Evolutionary conservation across 1,140 invertebrate species (phyloP), one percentile per base, ranked within the genome.

Genomic region (Calliopsis andreniformis): DNA sequence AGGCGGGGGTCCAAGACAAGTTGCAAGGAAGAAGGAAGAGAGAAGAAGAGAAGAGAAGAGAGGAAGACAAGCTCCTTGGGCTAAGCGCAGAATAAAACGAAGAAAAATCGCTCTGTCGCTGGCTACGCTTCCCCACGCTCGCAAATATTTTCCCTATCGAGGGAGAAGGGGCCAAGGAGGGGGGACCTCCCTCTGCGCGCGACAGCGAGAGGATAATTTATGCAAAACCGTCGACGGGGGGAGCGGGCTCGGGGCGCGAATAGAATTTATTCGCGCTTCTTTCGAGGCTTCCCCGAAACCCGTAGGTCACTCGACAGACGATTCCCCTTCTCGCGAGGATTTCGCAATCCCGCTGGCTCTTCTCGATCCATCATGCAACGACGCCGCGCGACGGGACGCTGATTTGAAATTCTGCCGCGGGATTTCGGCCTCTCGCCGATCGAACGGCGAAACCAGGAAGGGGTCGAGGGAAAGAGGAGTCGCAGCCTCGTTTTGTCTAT

Each of bases 331-430:
- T 35, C 18, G 70, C 18, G 23, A 49, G 53, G n/a, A 53, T 61
- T 61, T 43, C 67, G 23, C 45, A 30, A 53, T 71, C 20, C 47
- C 39, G 28, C 43, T 28, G 18, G 49, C 8, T 35, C 12, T n/a
- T 43, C 56, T 42, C 69, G 68, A 78, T 78, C 76, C 76, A 73
- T 78, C 76, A 78, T 72, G 58, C 12, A 73, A 71, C 76, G 76
- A 73, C 69, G 18, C 32, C 73, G 53, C 76, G 49, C 69, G 49
- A 42, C 76, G 76, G 76, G 76, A 64, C 14, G 28, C 78, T 39
- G 59, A 43, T 79, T 76, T 39, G 32, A 51, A 67, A 73, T 58
- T 53, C 63, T 42, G 49, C 47, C 69, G 20, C 14, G 35, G 45
- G 51, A 45, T 53, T 49, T 55, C 32, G 56, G n/a, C 12, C n/a